phyloP scores from a whole-genome alignment of 2,888 invertebrate species.

The Orthonevra nobilis region DNA sequence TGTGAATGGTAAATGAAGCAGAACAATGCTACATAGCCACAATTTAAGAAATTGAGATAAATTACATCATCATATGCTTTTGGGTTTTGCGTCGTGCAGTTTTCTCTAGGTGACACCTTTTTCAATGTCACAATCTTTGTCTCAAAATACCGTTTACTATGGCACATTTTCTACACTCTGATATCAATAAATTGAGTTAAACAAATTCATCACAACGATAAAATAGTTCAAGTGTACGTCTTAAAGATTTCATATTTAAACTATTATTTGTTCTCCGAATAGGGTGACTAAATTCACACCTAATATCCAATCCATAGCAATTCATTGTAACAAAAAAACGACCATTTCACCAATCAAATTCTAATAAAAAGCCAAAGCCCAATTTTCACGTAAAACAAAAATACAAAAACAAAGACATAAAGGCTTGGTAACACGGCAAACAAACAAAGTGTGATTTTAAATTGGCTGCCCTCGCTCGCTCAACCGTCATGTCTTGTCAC shows the following conservation, averaged over 20 bases:
- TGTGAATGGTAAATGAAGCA: too few relatives aligned
- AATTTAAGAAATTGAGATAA: too few relatives aligned
- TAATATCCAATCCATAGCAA: slow-evolving; percentile 57
- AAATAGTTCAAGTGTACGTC: too few relatives aligned
- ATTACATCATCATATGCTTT: too few relatives aligned
- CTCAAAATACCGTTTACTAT: too few relatives aligned
- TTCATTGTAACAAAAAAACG: slow-evolving; percentile 19
- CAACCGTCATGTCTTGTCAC: slow-evolving; percentile 70
- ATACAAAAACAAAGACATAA: slow-evolving; percentile 11
- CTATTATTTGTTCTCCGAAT: slow-evolving; percentile 37
- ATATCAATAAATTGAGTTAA: too few relatives aligned
- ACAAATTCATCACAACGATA: too few relatives aligned
- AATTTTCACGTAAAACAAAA: slow-evolving; percentile 37
- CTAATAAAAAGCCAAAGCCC: slow-evolving; percentile 61
- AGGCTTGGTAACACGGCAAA: slow-evolving; percentile 30
- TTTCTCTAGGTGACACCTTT: too few relatives aligned
- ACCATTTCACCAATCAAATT: slow-evolving; percentile 64
- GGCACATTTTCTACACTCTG: too few relatives aligned
- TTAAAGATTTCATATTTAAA: slow-evolving; percentile 1
- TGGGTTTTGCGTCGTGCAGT: too few relatives aligned
- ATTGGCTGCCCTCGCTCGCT: slow-evolving; percentile 66
- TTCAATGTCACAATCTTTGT: too few relatives aligned
- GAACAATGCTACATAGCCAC: too few relatives aligned
- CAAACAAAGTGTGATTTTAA: slow-evolving; percentile 69
- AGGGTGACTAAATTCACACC: slow-evolving; percentile 48